Conservation (phyloP, 2,113 vertebrate species). For the Oriolus oriolus region DNA sequence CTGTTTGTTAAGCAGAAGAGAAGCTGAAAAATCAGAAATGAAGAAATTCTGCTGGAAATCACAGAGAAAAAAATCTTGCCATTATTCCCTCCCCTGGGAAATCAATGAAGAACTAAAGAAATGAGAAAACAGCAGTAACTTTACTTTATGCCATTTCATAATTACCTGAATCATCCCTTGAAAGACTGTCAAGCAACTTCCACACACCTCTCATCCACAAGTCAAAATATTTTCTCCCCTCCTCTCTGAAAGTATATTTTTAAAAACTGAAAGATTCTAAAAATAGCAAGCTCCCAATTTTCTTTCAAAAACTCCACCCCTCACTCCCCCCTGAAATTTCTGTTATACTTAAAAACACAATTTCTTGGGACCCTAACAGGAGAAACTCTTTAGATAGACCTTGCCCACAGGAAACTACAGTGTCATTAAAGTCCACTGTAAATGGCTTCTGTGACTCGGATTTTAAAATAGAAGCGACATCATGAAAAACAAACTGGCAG, state of each 20-base stretch:
- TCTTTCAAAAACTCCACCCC: not conserved
- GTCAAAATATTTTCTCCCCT: not conserved
- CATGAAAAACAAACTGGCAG: constrained; percentile 21
- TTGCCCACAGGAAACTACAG: not conserved
- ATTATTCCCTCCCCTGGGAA: not conserved
- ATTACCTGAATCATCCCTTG: not conserved
- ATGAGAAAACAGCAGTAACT: not conserved
- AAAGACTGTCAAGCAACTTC: not conserved
- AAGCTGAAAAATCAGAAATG: not conserved
- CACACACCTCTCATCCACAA: not conserved
- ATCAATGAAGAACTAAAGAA: not conserved
- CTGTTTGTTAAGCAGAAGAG: not conserved
- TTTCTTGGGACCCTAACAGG: not conserved
- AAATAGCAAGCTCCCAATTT: not conserved
- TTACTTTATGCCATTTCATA: not conserved
- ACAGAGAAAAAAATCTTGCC: not conserved
- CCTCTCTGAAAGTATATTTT: not conserved
- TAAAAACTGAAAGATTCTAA: not conserved
- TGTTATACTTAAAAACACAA: not conserved
- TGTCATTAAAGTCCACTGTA: not conserved
- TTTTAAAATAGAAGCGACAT: constrained; percentile 68
- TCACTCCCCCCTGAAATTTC: not conserved
- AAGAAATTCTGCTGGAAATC: not conserved
- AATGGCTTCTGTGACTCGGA: not conserved
- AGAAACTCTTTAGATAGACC: not conserved